Conservation (phyloP, 1,140 invertebrate species). For the Subanguina moxae region DNA sequence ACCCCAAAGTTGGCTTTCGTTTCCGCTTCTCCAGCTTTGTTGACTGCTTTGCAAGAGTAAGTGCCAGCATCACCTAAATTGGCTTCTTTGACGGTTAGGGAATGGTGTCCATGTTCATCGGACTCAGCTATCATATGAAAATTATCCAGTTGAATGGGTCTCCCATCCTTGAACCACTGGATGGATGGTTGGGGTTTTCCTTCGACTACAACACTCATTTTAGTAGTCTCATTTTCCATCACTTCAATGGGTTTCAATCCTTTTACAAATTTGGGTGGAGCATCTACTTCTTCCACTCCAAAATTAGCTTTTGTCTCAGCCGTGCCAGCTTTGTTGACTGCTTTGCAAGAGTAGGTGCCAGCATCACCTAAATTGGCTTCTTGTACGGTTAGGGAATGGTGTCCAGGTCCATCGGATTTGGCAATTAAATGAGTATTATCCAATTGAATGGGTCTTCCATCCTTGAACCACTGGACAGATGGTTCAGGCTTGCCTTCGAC, state of each 20-base stretch:
- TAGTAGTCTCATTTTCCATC: conserved; percentile 78
- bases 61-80: conserved; percentile 73
- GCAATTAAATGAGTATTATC: conserved; percentile 45
- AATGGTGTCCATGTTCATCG: conserved; percentile 71
- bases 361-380: conserved; percentile 45
- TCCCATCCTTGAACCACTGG: conserved; percentile 77
- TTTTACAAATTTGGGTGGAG: conserved; percentile 49
- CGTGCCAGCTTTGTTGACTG: conserved; percentile 37
- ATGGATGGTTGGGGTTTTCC: conserved; percentile 81
- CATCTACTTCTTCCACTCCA: conserved; percentile 41
- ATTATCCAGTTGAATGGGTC: conserved; percentile 68
- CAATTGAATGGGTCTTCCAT: conserved; percentile 66
- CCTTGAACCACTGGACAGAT: conserved; percentile 60
- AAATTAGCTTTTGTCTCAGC: conserved; percentile 40
- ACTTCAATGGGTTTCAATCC: conserved; percentile 49
- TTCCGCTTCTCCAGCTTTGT: conserved; percentile 47
- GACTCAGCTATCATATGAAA: conserved; percentile 61
- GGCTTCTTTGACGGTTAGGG: conserved; percentile 71
- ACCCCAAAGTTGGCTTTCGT: conserved; percentile 41
- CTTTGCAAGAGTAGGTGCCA: conserved; percentile 41
- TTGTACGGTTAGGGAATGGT: conserved; percentile 61
- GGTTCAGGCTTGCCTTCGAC: conserved; percentile 59
- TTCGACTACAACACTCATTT: conserved; percentile 79
- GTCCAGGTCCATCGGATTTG: conserved; percentile 54
- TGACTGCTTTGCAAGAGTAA: conserved; percentile 44